These are phyloP conservation scores for Crotalus helleri DNA, from an alignment of 2,113 vertebrate genomes.

Conservation along the genomic window DNA sequence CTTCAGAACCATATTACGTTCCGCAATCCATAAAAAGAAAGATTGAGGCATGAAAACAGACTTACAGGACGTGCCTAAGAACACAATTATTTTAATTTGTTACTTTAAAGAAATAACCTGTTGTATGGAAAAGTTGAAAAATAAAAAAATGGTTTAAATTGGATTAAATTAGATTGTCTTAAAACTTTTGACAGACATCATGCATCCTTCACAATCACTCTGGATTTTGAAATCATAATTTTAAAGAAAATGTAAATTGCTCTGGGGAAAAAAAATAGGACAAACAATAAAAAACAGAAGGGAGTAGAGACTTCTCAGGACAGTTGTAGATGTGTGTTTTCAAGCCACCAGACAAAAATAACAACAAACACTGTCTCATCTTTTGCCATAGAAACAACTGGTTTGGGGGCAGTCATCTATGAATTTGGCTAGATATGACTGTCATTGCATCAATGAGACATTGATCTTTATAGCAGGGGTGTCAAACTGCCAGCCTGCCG, in stretches of 20 bases:
- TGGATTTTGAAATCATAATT: neutral
- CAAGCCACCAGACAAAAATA: neutral
- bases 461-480: neutral
- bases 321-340: neutral
- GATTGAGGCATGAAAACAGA: neutral
- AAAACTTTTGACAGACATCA: neutral
- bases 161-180: neutral
- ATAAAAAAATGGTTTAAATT: neutral
- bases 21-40: neutral
- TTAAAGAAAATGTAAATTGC: neutral
- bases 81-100: neutral
- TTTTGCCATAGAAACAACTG: neutral
- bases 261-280: neutral
- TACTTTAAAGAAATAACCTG: neutral
- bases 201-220: neutral
- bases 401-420: neutral
- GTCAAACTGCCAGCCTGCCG: too few species aligned
- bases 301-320: neutral
- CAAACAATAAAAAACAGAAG: neutral
- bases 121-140: neutral
- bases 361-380: neutral
- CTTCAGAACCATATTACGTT: neutral
- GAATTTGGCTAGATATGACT: too few species aligned
- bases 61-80: neutral
- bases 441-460: neutral